Evolutionary conservation across 2,113 vertebrate genomes (phyloP).

Genomic region (Amphilophus citrinellus): DNA sequence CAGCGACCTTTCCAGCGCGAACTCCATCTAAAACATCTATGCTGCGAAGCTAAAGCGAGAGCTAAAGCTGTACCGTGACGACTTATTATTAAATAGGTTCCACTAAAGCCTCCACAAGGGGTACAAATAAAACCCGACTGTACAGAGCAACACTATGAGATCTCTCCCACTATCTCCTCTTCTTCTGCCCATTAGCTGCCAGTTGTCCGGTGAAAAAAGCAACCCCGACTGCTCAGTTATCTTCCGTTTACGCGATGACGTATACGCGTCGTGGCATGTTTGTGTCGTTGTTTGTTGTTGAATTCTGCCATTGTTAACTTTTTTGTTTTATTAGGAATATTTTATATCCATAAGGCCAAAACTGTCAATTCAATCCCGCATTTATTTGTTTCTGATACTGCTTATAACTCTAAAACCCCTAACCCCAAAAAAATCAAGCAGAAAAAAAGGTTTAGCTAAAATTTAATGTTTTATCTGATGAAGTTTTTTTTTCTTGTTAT

Average conservation of each 20-base stretch:
- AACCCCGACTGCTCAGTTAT: not conserved
- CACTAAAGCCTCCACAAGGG: not conserved
- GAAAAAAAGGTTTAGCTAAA: too few relatives aligned
- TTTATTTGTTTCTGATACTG: not conserved
- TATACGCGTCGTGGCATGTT: not conserved
- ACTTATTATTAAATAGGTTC: not conserved
- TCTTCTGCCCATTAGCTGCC: conserved; percentile 38
- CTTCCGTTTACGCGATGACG: conserved; percentile 55
- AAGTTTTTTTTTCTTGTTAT: too few relatives aligned
- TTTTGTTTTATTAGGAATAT: not conserved
- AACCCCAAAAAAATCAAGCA: too few relatives aligned
- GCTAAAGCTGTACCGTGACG: not conserved
- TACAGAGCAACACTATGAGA: not conserved
- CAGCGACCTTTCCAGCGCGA: conserved; percentile 29
- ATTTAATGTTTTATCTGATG: too few relatives aligned
- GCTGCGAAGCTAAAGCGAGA: not conserved
- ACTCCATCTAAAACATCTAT: conserved; percentile 50
- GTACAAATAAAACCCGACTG: not conserved
- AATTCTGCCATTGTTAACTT: too few relatives aligned
- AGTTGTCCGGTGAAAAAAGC: conserved; percentile 13
- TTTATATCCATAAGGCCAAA: not conserved
- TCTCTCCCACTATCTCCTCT: not conserved
- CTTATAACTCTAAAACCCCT: not conserved
- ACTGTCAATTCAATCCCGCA: not conserved
- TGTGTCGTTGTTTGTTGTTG: not conserved